Percentiles rank a stretch among this genome's conserved stretches.
Evolutionary conservation across 2,888 invertebrate genomes (phyloP).

Genomic region (Pammene fasciana): DNA sequence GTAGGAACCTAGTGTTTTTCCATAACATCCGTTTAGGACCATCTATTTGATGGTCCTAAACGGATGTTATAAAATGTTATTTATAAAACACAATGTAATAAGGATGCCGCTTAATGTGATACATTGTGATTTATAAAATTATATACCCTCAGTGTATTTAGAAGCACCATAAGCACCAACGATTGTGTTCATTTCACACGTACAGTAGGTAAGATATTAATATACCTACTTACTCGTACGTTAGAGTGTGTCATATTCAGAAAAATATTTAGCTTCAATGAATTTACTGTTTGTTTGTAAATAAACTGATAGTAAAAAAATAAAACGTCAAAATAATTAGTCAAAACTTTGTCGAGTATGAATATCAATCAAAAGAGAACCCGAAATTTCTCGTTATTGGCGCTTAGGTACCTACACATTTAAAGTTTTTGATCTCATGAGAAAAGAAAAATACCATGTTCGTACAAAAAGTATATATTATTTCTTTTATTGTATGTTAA

Average conservation of each 20-base stretch:
- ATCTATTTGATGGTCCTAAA: conserved; percentile 47
- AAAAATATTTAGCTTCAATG: conserved; percentile 41
- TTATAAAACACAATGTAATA: too few species aligned
- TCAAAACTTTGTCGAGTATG: neutral
- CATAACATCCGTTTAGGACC: conserved; percentile 62
- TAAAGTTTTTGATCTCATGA: conserved; percentile 26
- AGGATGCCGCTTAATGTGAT: too few species aligned
- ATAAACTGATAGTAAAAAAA: neutral
- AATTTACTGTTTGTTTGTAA: neutral
- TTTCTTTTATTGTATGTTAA: conserved; percentile 2
- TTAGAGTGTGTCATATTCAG: conserved; percentile 43
- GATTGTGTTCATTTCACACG: conserved; percentile 68
- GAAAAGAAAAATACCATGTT: conserved; percentile 14
- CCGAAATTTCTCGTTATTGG: neutral
- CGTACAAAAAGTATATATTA: conserved; percentile 16
- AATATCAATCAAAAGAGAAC: neutral
- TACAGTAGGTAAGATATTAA: neutral
- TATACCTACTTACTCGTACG: conserved; percentile 2
- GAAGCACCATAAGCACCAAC: conserved; percentile 48
- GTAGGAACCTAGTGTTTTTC: conserved; percentile 45
- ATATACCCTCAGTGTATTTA: too few species aligned
- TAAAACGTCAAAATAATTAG: neutral
- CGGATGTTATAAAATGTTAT: too few species aligned
- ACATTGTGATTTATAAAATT: too few species aligned
- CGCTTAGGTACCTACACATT: neutral